Evolutionary conservation across 2,113 vertebrate species (phyloP).

Genomic region (Panurus biarmicus): DNA sequence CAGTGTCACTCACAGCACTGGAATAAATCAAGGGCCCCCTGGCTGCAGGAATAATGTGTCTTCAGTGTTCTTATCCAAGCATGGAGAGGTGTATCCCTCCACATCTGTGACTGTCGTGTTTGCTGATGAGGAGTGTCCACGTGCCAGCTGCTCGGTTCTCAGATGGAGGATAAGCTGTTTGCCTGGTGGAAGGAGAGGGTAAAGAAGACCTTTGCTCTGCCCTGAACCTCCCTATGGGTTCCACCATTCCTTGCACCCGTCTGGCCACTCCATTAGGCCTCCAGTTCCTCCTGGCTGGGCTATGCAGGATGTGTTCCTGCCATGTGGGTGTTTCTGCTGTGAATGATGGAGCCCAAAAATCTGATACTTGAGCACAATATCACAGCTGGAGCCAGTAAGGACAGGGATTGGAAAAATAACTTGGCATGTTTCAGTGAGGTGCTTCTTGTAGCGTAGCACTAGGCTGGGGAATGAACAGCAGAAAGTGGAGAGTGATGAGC

Average conservation of each 20-base stretch:
- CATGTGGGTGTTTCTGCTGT: not conserved
- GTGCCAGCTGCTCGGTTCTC: not conserved
- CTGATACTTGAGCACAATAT: not conserved
- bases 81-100: not conserved
- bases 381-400: not conserved
- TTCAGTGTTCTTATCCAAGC: not conserved
- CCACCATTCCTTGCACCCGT: not conserved
- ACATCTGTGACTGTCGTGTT: fast-evolving
- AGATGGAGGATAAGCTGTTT: not conserved
- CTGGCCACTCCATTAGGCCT: not conserved
- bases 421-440: not conserved
- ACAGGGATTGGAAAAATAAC: not conserved
- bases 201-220: not conserved
- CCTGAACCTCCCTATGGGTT: not conserved
- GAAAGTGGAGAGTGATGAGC: not conserved
- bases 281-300: no score
- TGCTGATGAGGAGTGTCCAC: not conserved
- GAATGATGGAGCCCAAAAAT: not conserved
- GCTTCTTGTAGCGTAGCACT: not conserved
- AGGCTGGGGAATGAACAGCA: not conserved
- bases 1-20: fast-evolving
- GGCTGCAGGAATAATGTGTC: not conserved
- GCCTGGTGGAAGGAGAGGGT: not conserved
- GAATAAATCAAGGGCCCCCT: not conserved
- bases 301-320: not conserved